These are phyloP conservation scores for Drosophila sproati DNA, from an alignment of 1,140 invertebrate genomes.

Conservation along the genomic window DNA sequence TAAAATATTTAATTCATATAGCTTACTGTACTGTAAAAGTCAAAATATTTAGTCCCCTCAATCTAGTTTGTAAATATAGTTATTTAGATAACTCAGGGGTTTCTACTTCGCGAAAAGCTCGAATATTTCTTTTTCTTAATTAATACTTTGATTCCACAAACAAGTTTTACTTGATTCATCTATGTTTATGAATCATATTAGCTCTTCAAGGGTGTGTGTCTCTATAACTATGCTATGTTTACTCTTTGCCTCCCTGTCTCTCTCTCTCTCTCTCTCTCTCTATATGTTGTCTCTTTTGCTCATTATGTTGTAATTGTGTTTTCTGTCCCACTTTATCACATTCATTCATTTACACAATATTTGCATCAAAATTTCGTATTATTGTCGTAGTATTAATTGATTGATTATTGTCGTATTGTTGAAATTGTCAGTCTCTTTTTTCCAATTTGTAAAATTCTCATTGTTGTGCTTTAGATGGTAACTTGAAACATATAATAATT, in stretches of 20 bases:
- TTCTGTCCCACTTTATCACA: constrained; percentile 13
- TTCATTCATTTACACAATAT: neutral
- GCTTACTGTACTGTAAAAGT: neutral
- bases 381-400: constrained; percentile 31
- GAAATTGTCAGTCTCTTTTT: constrained; percentile 14
- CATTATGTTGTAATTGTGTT: constrained; percentile 5
- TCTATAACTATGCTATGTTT: neutral
- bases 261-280: constrained; percentile 4
- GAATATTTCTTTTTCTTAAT: too few species aligned
- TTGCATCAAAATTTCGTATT: constrained; percentile 10
- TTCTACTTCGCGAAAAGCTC: too few species aligned
- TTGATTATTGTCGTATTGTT: constrained; percentile 8
- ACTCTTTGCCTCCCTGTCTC: neutral
- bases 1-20: neutral
- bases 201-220: neutral
- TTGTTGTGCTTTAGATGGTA: constrained; percentile 5
- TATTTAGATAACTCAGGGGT: too few species aligned
- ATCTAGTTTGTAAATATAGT: too few species aligned
- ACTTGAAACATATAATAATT: neutral
- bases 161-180: too few species aligned
- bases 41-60: neutral
- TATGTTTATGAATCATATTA: too few species aligned
- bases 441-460: neutral
- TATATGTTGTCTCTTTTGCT: constrained; percentile 2
- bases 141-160: too few species aligned